Percentiles rank a stretch among this genome's conserved stretches.
phyloP scores from a whole-genome alignment of 2,888 invertebrate genomes.

The Dolichomitus sp. region DNA sequence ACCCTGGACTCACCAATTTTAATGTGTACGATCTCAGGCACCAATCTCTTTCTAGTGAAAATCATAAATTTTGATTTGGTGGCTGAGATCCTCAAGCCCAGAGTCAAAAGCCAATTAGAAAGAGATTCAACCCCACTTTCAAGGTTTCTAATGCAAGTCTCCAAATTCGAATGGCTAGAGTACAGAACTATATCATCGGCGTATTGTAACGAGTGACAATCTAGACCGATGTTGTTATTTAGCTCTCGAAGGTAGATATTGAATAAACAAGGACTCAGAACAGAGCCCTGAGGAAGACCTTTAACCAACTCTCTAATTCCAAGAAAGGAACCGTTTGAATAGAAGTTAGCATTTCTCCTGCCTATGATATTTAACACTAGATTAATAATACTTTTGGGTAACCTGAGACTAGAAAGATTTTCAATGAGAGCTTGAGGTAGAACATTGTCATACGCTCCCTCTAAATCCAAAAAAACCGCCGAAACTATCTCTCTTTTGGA shows the following conservation, averaged over 20 bases:
- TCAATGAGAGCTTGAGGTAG: background rate
- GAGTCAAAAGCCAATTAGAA: background rate
- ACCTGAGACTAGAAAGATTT: slow-evolving; percentile 13
- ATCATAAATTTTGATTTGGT: slow-evolving; percentile 24
- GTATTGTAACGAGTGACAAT: slow-evolving; percentile 4
- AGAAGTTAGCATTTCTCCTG: slow-evolving; percentile 19
- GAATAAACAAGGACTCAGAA: slow-evolving; percentile 25
- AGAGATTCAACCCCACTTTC: background rate
- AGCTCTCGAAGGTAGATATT: slow-evolving; percentile 43
- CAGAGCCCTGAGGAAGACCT: slow-evolving; percentile 37
- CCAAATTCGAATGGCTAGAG: background rate
- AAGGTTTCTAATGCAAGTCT: slow-evolving; percentile 7
- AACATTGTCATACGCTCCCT: slow-evolving; percentile 58
- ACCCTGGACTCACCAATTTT: background rate
- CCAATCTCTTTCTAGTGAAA: slow-evolving; percentile 5
- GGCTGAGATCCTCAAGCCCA: slow-evolving; percentile 18
- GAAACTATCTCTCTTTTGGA: slow-evolving; percentile 7
- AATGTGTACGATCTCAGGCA: background rate
- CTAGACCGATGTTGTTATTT: background rate
- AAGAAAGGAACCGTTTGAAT: slow-evolving; percentile 13
- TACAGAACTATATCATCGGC: slow-evolving; percentile 38
- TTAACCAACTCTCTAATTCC: background rate
- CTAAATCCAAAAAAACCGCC: slow-evolving; percentile 54
- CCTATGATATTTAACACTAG: slow-evolving; percentile 12
- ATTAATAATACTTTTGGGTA: slow-evolving; percentile 26